Evolutionary conservation across 1,140 invertebrate genomes (phyloP), one percentile per base, ranked within the genome.

Genomic region (Gryllus bimaculatus): DNA sequence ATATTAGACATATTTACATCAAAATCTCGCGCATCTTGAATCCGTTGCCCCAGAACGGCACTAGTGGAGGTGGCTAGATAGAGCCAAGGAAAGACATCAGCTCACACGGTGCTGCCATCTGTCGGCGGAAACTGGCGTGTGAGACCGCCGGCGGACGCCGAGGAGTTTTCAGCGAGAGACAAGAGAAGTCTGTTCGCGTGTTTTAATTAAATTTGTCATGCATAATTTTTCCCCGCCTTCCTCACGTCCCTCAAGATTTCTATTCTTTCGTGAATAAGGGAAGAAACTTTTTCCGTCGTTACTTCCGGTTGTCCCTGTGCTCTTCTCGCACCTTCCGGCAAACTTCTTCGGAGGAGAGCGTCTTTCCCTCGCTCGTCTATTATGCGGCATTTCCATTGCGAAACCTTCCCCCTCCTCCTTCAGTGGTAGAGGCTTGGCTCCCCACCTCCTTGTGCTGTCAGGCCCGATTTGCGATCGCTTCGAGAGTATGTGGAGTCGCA

Each of bases 131-230:
- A 39, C 26, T 39, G 26, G 26, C 26, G 26, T 39, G 26, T 39
- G 26, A 39, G 26, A 5, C 26, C 26, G 26, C 26, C 1, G 26
- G 26, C 1, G 26, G 26, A 39, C 26, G 26, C 26, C 26, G 26
- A 39, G 26, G 26, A 13, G 54, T 66, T 66, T 66, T 10, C 54
- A 18, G 54, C 54, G 54, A 66, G 54, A 66, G 54, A 66, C 7
- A 66, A 66, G 7, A 66, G 54, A 66, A 66, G 54, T 10, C 54
- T 10, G 54, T 66, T 66, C 54, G 54, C 54, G 54, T 66, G 18
- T 66, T 66, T 66, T 66, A 66, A 66, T 66, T 66, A 66, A 66
- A 66, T 66, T 66, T 66, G 54, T 66, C 54, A 66, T 66, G 54
- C 54, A 66, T 66, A 66, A 66, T 66, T 66, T 66, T 66, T 66